A percentile compares a stretch with the other conserved stretches of the same genome.
Conservation (phyloP, 2,888 invertebrate genomes). For the Acrobasis suavella region DNA sequence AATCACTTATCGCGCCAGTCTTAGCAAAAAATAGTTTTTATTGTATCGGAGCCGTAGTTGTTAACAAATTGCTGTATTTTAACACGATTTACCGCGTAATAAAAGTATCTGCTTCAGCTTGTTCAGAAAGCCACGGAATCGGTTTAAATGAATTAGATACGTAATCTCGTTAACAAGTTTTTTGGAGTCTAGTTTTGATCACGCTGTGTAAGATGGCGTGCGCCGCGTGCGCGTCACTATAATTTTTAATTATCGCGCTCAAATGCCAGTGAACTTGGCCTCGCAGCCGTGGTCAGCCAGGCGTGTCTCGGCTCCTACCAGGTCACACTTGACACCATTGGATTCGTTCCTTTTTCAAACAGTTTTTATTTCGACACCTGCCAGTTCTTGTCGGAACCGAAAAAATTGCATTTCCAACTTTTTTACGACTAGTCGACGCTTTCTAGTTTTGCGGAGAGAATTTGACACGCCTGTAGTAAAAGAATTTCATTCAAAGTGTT, state of each 20-base stretch:
- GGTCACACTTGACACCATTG: constrained; percentile 73
- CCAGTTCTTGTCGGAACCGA: constrained; percentile 15
- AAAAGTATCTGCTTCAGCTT: constrained; percentile 3
- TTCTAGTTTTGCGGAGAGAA: constrained; percentile 7
- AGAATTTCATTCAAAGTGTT: not conserved
- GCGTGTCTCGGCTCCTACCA: constrained; percentile 65
- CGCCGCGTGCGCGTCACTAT: constrained; percentile 75
- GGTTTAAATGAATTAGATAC: constrained; percentile 12
- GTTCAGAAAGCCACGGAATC: constrained; percentile 4
- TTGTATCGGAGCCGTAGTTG: not conserved
- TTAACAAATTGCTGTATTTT: constrained; percentile 1
- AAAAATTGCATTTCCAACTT: not conserved
- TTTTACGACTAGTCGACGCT: constrained; percentile 1
- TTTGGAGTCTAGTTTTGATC: constrained; percentile 45
- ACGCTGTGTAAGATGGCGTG: constrained; percentile 74
- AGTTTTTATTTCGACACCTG: constrained; percentile 42
- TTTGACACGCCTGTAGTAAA: not conserved
- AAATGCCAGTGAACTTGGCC: constrained; percentile 83
- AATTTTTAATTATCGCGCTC: constrained; percentile 81
- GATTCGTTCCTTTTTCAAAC: constrained; percentile 49
- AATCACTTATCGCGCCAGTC: not conserved
- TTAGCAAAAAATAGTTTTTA: not conserved
- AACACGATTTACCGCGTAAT: constrained; percentile 2
- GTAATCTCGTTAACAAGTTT: constrained; percentile 30
- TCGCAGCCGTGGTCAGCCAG: constrained; percentile 64